Evolutionary conservation across 2,797 vertebrate genomes (phyloP).

Genomic region (Muscicapa comitata): DNA sequence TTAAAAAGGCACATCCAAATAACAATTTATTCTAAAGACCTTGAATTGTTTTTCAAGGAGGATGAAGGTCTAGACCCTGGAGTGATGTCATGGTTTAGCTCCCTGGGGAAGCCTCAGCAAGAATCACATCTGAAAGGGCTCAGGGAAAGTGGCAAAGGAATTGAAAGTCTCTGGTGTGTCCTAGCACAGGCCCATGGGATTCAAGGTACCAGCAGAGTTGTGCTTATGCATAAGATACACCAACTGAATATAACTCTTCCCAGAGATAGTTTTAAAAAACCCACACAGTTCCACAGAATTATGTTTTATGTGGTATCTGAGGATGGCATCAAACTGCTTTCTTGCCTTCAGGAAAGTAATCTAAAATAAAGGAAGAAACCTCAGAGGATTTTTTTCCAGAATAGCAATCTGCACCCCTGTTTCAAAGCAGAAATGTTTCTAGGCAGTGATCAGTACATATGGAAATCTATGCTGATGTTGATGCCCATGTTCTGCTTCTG

Average conservation of each 20-base stretch:
- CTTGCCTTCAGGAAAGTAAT: background rate
- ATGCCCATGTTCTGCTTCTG: background rate
- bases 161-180: background rate
- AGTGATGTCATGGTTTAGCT: background rate
- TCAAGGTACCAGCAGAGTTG: background rate
- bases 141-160: background rate
- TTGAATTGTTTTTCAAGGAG: background rate
- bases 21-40: background rate
- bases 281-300: background rate
- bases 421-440: background rate
- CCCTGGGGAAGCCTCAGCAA: background rate
- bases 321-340: background rate
- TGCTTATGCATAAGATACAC: background rate
- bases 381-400: background rate
- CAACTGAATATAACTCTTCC: background rate
- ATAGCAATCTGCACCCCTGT: background rate
- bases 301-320: background rate
- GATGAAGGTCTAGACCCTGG: background rate
- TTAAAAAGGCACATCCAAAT: background rate
- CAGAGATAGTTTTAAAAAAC: background rate
- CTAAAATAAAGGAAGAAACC: background rate
- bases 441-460: background rate
- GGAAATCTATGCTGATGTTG: background rate
- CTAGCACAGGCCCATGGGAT: fast-evolving
- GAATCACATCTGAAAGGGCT: background rate